These are phyloP conservation scores for Lepus americanus DNA, from an alignment of 2,113 vertebrate species.

Conservation along the genomic window DNA sequence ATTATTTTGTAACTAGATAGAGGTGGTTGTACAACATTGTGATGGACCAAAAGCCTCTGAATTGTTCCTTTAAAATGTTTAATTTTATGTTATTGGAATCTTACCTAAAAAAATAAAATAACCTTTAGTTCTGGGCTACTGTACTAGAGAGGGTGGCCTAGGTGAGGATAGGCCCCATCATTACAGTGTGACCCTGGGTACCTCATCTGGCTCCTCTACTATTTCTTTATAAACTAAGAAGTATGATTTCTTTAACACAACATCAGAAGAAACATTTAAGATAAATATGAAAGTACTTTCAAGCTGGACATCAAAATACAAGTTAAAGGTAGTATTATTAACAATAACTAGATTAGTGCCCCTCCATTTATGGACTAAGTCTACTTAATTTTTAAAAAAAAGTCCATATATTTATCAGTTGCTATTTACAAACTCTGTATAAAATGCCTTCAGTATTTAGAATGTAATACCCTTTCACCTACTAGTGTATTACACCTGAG, in stretches of 20 bases:
- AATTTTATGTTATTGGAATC: background rate
- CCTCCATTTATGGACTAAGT: background rate
- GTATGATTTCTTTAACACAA: background rate
- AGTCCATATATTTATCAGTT: constrained; percentile 22
- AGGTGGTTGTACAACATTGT: background rate
- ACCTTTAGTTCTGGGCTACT: background rate
- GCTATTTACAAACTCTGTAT: background rate
- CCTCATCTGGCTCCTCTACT: background rate
- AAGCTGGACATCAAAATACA: constrained; percentile 41
- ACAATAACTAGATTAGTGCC: background rate
- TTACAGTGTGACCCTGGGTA: background rate
- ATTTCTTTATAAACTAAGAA: constrained; percentile 36
- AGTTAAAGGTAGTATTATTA: constrained; percentile 13
- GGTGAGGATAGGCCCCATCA: background rate
- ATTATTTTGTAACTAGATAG: background rate
- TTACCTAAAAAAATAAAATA: background rate
- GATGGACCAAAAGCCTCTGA: background rate
- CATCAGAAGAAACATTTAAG: constrained; percentile 17
- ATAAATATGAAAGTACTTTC: constrained; percentile 46
- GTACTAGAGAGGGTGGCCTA: background rate
- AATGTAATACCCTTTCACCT: background rate
- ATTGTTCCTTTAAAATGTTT: constrained; percentile 50
- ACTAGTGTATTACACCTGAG: background rate
- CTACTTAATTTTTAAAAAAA: background rate
- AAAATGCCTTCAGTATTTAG: constrained; percentile 18